Evolutionary conservation across 2,888 invertebrate genomes (phyloP).

Genomic region (Gymnocheta viridis): DNA sequence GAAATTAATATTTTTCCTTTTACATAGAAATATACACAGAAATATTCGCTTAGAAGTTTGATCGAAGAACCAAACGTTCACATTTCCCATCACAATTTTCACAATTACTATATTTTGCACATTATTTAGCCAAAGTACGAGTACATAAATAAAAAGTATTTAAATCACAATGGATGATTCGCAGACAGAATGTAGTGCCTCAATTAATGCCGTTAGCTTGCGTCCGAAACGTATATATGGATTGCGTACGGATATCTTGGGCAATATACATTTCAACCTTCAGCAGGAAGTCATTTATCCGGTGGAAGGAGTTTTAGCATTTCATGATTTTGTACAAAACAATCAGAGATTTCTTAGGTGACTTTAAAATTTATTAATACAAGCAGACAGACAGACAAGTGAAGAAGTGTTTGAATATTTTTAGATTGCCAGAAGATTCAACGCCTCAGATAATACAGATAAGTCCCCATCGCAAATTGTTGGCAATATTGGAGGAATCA

Average conservation of each 20-base stretch:
- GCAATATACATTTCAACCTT: conserved; percentile 88
- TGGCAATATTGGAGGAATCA: conserved; percentile 78
- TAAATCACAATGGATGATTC: conserved; percentile 42
- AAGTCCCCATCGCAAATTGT: conserved; percentile 78
- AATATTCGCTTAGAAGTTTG: conserved; percentile 29
- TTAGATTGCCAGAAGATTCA: conserved; percentile 79
- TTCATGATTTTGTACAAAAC: conserved; percentile 88
- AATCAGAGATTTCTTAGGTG: conserved; percentile 88
- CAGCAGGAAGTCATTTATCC: conserved; percentile 91
- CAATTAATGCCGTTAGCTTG: conserved; percentile 75
- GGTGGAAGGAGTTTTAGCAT: conserved; percentile 88
- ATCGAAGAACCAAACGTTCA: conserved; percentile 12
- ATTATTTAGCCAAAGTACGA: not conserved
- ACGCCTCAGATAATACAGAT: conserved; percentile 77
- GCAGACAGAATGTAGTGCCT: not conserved
- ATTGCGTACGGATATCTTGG: conserved; percentile 82
- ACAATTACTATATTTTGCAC: not conserved
- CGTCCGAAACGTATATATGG: conserved; percentile 81
- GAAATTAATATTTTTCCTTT: conserved; percentile 27
- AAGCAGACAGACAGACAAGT: not conserved
- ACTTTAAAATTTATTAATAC: not conserved
- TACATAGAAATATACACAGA: not conserved
- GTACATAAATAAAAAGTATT: not conserved
- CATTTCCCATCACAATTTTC: too few species aligned
- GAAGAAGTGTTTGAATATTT: not conserved